Percentiles rank a stretch among this genome's conserved stretches.
Evolutionary conservation across 1,140 invertebrate genomes (phyloP).

Genomic region (Lepidurus arcticus): DNA sequence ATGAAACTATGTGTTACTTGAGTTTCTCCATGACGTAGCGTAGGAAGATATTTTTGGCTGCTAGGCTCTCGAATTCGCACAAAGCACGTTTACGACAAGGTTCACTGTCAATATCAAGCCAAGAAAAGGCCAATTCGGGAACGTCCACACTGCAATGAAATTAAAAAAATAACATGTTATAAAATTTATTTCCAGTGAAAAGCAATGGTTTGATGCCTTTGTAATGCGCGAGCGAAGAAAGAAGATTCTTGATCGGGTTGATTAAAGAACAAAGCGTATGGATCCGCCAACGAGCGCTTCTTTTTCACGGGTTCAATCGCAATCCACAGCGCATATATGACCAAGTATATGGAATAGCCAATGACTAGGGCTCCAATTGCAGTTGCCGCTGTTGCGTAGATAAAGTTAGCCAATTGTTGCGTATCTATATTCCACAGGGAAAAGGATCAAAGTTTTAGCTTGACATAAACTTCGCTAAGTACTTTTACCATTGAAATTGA

Average conservation of each 20-base stretch:
- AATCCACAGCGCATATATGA: not conserved
- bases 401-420: not conserved
- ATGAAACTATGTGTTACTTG: not conserved
- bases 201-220: not conserved
- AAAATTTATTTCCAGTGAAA: not conserved
- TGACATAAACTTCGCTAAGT: not conserved
- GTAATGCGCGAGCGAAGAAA: not conserved
- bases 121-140: not conserved
- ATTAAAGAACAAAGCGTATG: not conserved
- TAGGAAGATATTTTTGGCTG: not conserved
- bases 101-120: constrained; percentile 10
- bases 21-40: not conserved
- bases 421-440: not conserved
- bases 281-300: not conserved
- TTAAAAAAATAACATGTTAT: not conserved
- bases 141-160: not conserved
- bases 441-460: not conserved
- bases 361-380: not conserved
- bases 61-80: constrained; percentile 25
- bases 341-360: not conserved
- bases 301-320: not conserved
- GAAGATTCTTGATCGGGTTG: not conserved
- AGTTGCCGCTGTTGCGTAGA: not conserved
- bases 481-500: constrained; percentile 14
- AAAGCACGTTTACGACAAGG: constrained; percentile 23